A percentile compares a stretch with the other conserved stretches of the same genome.
Conservation (phyloP, 2,888 invertebrate genomes). For the Cheilosia grossa region DNA sequence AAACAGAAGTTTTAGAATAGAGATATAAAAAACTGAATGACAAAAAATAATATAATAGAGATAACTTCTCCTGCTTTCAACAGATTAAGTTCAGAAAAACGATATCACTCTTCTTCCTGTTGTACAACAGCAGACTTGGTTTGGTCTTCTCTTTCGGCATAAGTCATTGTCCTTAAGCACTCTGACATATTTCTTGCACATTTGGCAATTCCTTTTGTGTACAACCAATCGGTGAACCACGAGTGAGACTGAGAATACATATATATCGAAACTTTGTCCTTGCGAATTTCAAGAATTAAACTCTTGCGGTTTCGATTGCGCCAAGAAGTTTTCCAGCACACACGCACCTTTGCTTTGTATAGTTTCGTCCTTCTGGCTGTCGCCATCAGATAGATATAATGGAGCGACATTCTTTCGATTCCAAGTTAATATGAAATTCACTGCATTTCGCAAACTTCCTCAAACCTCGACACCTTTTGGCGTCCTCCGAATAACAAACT, state of each 20-base stretch:
- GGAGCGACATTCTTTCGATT: slow-evolving; percentile 32
- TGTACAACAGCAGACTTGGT: slow-evolving; percentile 15
- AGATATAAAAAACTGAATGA: slow-evolving; percentile 2
- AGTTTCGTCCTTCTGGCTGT: background rate
- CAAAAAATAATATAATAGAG: slow-evolving; percentile 57
- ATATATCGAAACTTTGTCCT: slow-evolving; percentile 43
- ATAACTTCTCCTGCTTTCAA: slow-evolving; percentile 69
- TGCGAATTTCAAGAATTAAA: slow-evolving; percentile 15
- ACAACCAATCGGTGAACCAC: slow-evolving; percentile 27
- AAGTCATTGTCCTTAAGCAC: slow-evolving; percentile 70
- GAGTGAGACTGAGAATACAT: background rate
- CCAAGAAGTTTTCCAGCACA: slow-evolving; percentile 14
- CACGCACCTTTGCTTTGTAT: slow-evolving; percentile 11
- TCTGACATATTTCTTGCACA: slow-evolving; percentile 63
- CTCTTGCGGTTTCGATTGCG: slow-evolving; percentile 47
- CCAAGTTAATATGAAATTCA: slow-evolving; percentile 63
- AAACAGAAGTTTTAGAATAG: slow-evolving; percentile 64
- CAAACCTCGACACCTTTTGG: slow-evolving; percentile 37
- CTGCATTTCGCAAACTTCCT: slow-evolving; percentile 42
- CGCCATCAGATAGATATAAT: slow-evolving; percentile 13
- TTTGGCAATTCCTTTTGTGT: slow-evolving; percentile 50
- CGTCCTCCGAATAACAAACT: slow-evolving; percentile 3
- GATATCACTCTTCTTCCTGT: slow-evolving; percentile 63
- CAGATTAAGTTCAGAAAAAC: slow-evolving; percentile 67
- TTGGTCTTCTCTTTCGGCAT: slow-evolving; percentile 36